Evolutionary conservation across 2,888 invertebrate genomes (phyloP), one percentile per base, ranked within the genome.

Genomic region (Drosophila yooni): DNA sequence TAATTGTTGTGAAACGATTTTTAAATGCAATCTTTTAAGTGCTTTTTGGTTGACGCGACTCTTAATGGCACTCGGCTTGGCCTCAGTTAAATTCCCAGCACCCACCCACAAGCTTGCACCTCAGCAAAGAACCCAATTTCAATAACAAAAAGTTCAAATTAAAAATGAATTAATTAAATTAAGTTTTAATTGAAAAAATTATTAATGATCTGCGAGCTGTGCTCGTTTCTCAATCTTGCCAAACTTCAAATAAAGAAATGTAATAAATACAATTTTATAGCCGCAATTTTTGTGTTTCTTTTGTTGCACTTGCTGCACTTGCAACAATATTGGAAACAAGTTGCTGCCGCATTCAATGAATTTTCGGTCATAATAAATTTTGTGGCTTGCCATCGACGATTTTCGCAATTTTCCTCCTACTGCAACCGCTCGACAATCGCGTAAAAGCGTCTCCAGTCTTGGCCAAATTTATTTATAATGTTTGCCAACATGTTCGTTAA

Each of bases 191-290:
- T 60, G 50, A 4, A 46, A 46, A 31, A 27, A 11, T 48, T 36
- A 63, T 51, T 68, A 63, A 54, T 50, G 36, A 54, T 57, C 54
- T 69, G 34, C n/a, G 13, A 8, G 36, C 15, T 8, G 13, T 3
- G 6, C 54, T 54, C 60, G 68, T 72, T 81, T 70, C 69, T 64
- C 68, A 73, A 25, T 71, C 15, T 71, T 46, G 71, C 74, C 67
- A 72, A 83, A 82, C 76, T 83, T 81, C 76, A 80, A 61, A 69
- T 71, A 77, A 77, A 84, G 81, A 79, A 84, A 84, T 75, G 83
- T 61, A 84, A 84, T 84, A 84, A 84, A 84, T 84, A 84, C 79
- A 70, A 54, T 83, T 84, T 84, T 86, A 84, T 84, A 61, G 83
- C 80, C 70, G 51, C 73, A 79, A 69, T 81, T 69, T 76, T 79